phyloP scores from a whole-genome alignment of 2,113 vertebrate genomes.

The Amia ocellicauda region DNA sequence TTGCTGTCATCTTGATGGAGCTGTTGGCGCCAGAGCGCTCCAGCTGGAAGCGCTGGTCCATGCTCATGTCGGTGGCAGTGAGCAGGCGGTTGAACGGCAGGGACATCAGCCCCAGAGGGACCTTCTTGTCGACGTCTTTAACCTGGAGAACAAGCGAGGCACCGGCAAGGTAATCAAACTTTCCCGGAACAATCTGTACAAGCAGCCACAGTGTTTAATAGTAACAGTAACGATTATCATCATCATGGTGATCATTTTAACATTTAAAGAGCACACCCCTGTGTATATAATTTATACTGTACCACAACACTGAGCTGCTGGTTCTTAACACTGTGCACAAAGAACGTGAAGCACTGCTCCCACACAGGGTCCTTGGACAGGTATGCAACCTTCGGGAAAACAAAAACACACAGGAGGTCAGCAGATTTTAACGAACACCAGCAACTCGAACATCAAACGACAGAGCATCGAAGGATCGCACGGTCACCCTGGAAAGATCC shows the following conservation, averaged over 20 bases:
- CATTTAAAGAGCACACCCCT: too few species aligned
- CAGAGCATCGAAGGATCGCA: background rate
- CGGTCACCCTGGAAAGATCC: background rate
- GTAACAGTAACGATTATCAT: too few species aligned
- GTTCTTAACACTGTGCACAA: slow-evolving; percentile 69
- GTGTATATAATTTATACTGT: too few species aligned
- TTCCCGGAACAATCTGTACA: slow-evolving; percentile 82
- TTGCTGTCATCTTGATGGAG: slow-evolving; percentile 84
- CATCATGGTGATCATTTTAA: too few species aligned
- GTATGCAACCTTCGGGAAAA: slow-evolving; percentile 67
- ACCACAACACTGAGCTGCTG: slow-evolving; percentile 82
- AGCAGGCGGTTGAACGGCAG: slow-evolving; percentile 76
- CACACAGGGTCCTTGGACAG: slow-evolving; percentile 81
- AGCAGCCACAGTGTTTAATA: too few species aligned
- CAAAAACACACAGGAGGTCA: background rate
- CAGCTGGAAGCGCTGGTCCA: slow-evolving; percentile 81
- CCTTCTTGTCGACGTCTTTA: slow-evolving; percentile 77
- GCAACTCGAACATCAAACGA: background rate
- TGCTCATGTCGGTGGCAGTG: slow-evolving; percentile 61
- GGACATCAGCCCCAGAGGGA: slow-evolving; percentile 68
- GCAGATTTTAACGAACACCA: background rate
- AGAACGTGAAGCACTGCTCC: slow-evolving; percentile 91
- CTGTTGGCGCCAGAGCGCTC: slow-evolving; percentile 84
- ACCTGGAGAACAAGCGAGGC: slow-evolving; percentile 60
- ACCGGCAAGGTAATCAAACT: background rate